Evolutionary conservation across 2,113 vertebrate genomes (phyloP).

Genomic region (Nerophis lumbriciformis): DNA sequence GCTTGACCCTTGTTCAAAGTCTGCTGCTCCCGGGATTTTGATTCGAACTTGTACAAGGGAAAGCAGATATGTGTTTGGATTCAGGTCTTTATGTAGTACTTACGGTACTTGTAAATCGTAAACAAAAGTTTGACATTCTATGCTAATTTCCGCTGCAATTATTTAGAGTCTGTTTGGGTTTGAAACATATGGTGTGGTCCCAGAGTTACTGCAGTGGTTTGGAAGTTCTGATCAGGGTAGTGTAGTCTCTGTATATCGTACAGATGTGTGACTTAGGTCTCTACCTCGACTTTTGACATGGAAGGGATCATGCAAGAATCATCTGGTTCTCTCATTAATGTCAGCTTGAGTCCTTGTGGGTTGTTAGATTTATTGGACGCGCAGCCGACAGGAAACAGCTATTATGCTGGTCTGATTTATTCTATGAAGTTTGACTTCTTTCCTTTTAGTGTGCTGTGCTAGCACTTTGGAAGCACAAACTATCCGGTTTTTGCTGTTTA

Average conservation of each 20-base stretch:
- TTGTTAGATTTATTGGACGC: constrained; percentile 50
- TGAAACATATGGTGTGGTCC: background rate
- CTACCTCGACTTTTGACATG: constrained; percentile 28
- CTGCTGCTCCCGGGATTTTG: constrained; percentile 26
- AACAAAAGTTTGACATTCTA: background rate
- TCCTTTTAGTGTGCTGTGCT: constrained; percentile 17
- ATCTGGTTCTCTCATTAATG: constrained; percentile 63
- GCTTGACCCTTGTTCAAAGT: constrained; percentile 36
- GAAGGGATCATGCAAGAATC: constrained; percentile 27
- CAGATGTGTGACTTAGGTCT: constrained; percentile 11
- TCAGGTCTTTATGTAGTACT: background rate
- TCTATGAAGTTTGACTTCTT: constrained; percentile 21
- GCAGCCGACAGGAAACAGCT: constrained; percentile 50
- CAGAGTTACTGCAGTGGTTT: background rate
- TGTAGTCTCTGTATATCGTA: constrained; percentile 11
- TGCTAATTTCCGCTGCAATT: background rate
- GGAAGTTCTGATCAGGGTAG: background rate
- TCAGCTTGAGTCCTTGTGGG: constrained; percentile 39
- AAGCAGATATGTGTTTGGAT: constrained; percentile 5
- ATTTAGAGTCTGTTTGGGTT: background rate
- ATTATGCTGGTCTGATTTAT: constrained; percentile 59
- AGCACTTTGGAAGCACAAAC: constrained; percentile 13
- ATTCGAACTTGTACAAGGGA: constrained; percentile 12
- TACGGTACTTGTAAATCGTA: background rate
- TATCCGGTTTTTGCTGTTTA: constrained; percentile 12